Evolutionary conservation across 2,797 vertebrate species (phyloP), one percentile per base, ranked within the genome.

Genomic region (Thripadectes ignobilis): DNA sequence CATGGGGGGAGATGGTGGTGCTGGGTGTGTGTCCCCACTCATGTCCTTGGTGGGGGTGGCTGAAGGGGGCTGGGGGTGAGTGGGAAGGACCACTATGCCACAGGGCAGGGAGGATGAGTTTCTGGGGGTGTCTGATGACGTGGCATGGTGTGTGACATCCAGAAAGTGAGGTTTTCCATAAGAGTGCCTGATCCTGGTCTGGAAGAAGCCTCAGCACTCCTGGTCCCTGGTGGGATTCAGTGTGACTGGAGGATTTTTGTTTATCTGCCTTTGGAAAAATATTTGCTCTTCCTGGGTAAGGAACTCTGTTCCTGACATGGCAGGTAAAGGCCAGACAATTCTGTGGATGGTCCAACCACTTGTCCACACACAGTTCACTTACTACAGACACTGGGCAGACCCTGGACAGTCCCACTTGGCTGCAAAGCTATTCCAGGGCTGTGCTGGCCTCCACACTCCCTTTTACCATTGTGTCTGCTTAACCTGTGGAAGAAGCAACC

Each of bases 401-500:
- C 34, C 16, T 2, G 22, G 41, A 12, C 62, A 38, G 6, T 1
- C 10, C 39, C 34, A 68, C 7, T 12, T 29, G 52, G 27, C 12
- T 39, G 7, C 18, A 9, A 82, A 75, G 12, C 10, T 65, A 5
- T 32, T 48, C 21, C n/a, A 77, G 52, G 62, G 38, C 41, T 7
- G 1, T 29, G 51, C 17, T 34, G 2, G 5, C 43, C 58, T 24
- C 19, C 9, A 2, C 0, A 0, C 4, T 38, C 20, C 22, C 23
- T 68, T 54, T 73, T 45, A 73, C 34, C 30, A 27, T 19, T 34
- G 36, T 4, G 2, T 14, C 41, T 30, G 14, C 36, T 66, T 43
- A 72, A 58, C 19, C 32, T 10, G 10, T 5, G 20, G 52, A 68
- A 74, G 73, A 63, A 82, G 12, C 12, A 27, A 84, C 36, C 55